phyloP scores from a whole-genome alignment of 2,888 invertebrate genomes.

The Globia sparganii region DNA sequence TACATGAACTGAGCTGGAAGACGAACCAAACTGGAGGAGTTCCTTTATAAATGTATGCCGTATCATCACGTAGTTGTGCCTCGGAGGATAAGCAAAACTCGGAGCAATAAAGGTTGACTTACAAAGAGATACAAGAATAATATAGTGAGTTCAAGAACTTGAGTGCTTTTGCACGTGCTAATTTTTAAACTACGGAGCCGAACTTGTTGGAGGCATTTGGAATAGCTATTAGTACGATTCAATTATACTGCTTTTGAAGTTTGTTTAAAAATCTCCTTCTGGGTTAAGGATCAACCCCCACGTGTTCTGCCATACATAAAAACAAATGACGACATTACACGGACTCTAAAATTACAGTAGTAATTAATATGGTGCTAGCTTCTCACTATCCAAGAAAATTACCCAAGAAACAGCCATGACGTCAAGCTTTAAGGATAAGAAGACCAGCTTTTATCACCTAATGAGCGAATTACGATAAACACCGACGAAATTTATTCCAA shows the following conservation, averaged over 20 bases:
- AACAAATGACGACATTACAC: constrained; percentile 45
- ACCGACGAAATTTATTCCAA: constrained; percentile 73
- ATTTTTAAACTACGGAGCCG: constrained; percentile 12
- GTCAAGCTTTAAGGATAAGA: constrained; percentile 47
- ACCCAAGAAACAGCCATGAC: constrained; percentile 46
- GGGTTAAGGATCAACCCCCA: constrained; percentile 4
- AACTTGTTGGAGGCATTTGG: neutral
- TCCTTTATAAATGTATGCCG: constrained; percentile 65
- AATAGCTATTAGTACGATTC: neutral
- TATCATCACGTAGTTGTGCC: constrained; percentile 64
- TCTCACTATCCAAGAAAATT: constrained; percentile 49
- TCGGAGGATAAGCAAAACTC: constrained; percentile 60
- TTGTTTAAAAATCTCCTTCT: neutral
- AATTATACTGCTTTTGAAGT: neutral
- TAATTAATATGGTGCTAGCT: constrained; percentile 58
- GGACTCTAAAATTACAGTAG: constrained; percentile 26
- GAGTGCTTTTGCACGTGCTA: constrained; percentile 16
- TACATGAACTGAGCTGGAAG: constrained; percentile 65
- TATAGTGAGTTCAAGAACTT: constrained; percentile 8
- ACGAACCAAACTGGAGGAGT: constrained; percentile 49
- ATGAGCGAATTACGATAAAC: constrained; percentile 63
- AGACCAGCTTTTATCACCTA: constrained; percentile 60
- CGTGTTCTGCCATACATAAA: constrained; percentile 34
- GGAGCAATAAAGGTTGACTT: constrained; percentile 42
- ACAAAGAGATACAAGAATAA: constrained; percentile 38